These are phyloP conservation scores for Peromyscus polionotus DNA, from an alignment of 2,113 vertebrate genomes.

Conservation along the genomic window DNA sequence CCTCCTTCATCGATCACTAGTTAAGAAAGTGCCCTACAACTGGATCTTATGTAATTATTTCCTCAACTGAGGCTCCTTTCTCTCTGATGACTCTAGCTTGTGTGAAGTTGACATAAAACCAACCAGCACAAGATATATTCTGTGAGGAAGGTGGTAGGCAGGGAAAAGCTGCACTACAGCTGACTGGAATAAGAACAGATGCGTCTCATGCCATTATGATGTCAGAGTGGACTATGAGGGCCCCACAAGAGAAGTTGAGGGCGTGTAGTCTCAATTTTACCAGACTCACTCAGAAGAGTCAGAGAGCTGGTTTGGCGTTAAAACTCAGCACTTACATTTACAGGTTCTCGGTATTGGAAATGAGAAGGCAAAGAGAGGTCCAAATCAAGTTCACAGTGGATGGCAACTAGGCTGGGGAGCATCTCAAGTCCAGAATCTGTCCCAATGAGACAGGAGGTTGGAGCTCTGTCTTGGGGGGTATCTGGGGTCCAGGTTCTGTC, in stretches of 20 bases:
- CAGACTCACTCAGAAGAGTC: neutral
- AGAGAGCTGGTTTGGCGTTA: neutral
- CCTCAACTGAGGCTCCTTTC: neutral
- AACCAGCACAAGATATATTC: neutral
- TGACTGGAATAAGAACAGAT: neutral
- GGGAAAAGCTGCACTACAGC: neutral
- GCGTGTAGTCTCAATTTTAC: neutral
- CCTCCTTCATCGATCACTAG: neutral
- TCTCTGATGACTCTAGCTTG: neutral
- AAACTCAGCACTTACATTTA: neutral
- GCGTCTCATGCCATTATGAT: neutral
- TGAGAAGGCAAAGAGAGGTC: neutral
- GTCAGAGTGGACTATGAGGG: neutral
- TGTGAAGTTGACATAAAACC: neutral
- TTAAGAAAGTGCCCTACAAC: neutral
- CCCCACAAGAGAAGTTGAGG: neutral
- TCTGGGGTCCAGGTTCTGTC: neutral
- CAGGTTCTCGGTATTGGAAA: neutral
- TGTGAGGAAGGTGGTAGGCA: slow-evolving; percentile 41
- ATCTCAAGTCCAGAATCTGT: neutral
- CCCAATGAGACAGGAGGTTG: neutral
- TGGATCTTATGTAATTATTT: neutral
- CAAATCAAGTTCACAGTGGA: neutral
- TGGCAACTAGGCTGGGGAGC: neutral
- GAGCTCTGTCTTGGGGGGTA: neutral